Evolutionary conservation across 2,797 vertebrate species (phyloP).

Genomic region (Pseudotriccus pelzelni): DNA sequence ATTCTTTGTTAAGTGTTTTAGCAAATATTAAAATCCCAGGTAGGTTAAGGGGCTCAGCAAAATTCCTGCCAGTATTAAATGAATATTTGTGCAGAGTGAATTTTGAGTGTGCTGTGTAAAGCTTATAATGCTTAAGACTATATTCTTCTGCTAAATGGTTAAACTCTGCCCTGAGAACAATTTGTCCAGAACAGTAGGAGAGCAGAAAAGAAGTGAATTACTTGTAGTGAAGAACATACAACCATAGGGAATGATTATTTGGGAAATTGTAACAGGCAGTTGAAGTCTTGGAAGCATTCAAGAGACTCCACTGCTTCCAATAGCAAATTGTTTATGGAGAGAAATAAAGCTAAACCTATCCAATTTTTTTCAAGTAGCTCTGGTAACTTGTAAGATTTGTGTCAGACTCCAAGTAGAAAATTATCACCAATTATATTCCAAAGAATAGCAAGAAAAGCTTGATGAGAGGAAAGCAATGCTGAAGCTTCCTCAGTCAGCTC

Average conservation of each 20-base stretch:
- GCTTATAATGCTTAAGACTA: neutral
- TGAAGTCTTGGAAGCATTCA: neutral
- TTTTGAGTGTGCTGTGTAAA: neutral
- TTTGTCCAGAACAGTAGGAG: neutral
- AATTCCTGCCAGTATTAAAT: neutral
- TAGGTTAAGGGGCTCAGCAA: neutral
- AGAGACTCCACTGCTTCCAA: neutral
- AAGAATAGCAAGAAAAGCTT: conserved; percentile 27
- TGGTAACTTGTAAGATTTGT: conserved; percentile 4
- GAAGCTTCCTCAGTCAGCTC: neutral
- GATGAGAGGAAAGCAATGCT: neutral
- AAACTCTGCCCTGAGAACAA: neutral
- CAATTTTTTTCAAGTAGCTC: neutral
- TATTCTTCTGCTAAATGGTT: neutral
- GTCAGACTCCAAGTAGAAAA: conserved; percentile 27
- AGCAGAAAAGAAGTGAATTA: neutral
- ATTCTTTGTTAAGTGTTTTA: neutral
- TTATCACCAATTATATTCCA: conserved; percentile 2
- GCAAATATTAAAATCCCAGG: neutral
- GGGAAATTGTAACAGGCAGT: neutral
- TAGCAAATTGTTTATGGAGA: neutral
- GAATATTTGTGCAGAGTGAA: neutral
- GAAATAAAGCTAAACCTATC: conserved; percentile 3
- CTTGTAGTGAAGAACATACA: neutral
- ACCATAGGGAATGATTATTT: neutral